phyloP scores from a whole-genome alignment of 2,797 vertebrate species.

The Dermochelys coriacea region DNA sequence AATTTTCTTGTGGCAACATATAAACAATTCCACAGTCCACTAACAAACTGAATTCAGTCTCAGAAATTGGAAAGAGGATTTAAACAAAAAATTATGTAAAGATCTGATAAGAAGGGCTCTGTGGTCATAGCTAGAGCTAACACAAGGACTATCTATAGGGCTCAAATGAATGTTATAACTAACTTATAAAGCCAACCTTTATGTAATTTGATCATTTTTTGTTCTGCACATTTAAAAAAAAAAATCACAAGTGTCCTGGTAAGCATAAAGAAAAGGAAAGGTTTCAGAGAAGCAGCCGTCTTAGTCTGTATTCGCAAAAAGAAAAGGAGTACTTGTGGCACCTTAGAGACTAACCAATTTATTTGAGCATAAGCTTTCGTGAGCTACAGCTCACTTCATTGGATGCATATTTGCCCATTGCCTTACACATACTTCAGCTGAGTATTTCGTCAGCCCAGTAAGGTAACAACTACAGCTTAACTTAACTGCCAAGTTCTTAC shows the following conservation, averaged over 20 bases:
- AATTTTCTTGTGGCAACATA: not conserved
- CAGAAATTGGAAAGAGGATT: not conserved
- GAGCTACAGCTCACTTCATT: too few species aligned
- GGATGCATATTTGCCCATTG: not conserved
- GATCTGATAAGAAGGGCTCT: not conserved
- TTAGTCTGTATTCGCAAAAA: too few species aligned
- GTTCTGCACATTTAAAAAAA: not conserved
- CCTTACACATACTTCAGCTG: slow-evolving; percentile 34
- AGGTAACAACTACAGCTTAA: not conserved
- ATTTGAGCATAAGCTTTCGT: too few species aligned
- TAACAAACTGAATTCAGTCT: not conserved
- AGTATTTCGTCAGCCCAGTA: slow-evolving; percentile 37
- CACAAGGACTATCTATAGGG: not conserved
- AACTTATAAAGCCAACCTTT: too few species aligned
- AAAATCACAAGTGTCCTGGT: accelerated
- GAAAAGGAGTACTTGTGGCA: too few species aligned
- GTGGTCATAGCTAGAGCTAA: not conserved
- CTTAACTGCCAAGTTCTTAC: slow-evolving; percentile 8
- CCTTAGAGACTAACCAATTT: too few species aligned
- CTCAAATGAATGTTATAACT: too few species aligned
- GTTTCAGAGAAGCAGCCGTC: too few species aligned
- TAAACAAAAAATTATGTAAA: not conserved
- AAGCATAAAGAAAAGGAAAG: too few species aligned
- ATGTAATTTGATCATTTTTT: not conserved
- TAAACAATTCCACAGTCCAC: too few species aligned